Evolutionary conservation across 2,113 vertebrate species (phyloP).

Genomic region (Rhombomys opimus): DNA sequence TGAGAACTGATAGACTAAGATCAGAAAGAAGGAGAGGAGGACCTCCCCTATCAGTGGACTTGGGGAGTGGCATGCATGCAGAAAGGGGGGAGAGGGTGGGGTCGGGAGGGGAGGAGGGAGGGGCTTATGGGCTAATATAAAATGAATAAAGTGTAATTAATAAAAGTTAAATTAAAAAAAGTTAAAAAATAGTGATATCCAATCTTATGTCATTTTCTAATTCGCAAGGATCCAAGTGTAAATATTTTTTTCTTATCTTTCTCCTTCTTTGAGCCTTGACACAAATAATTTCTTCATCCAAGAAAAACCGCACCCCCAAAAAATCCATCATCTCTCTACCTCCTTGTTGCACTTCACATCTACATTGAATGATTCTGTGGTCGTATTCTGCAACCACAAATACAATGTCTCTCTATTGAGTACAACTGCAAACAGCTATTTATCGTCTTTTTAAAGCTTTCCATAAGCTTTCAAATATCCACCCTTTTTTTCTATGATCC

Average conservation of each 20-base stretch:
- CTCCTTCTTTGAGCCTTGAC: neutral
- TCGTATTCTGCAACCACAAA: neutral
- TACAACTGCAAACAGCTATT: neutral
- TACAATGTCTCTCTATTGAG: neutral
- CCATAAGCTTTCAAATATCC: neutral
- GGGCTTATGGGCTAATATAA: too few relatives aligned
- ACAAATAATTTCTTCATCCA: neutral
- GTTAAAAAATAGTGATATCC: neutral
- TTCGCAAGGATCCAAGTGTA: neutral
- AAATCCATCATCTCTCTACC: neutral
- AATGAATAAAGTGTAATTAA: too few relatives aligned
- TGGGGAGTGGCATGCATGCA: too few relatives aligned
- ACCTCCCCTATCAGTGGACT: too few relatives aligned
- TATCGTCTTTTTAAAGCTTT: neutral
- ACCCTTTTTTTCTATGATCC: neutral
- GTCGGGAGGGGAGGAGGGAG: too few relatives aligned
- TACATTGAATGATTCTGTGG: neutral
- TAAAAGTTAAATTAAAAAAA: too few relatives aligned
- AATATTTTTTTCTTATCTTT: neutral
- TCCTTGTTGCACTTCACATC: neutral
- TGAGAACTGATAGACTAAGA: too few relatives aligned
- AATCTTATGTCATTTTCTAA: neutral
- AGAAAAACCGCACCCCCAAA: neutral
- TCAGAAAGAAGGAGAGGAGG: too few relatives aligned
- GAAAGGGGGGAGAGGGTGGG: too few relatives aligned